phyloP scores from a whole-genome alignment of 2,797 vertebrate genomes.

The Allobates femoralis region DNA sequence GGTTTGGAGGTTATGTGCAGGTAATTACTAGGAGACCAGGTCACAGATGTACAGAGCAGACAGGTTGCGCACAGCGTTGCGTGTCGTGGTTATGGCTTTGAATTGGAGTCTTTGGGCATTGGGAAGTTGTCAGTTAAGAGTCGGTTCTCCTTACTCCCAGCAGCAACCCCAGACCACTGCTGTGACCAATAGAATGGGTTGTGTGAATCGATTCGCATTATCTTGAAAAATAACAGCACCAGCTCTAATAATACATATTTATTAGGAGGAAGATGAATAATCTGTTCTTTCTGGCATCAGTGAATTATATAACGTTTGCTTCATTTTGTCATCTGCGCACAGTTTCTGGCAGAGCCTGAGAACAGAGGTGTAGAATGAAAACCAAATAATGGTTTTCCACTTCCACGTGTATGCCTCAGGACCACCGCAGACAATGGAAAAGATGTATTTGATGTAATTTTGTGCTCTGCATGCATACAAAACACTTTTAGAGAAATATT shows the following conservation, averaged over 20 bases:
- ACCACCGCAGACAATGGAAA: constrained; percentile 13
- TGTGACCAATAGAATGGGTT: no score
- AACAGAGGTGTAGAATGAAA: neutral
- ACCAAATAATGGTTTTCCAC: constrained; percentile 2
- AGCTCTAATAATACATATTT: neutral
- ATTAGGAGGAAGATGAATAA: neutral
- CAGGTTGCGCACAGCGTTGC: no score
- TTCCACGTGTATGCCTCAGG: neutral
- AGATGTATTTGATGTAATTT: constrained; percentile 28
- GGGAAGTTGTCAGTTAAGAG: no score
- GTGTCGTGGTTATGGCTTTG: no score
- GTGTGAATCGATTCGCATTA: no score
- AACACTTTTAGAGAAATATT: neutral
- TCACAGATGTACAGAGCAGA: no score
- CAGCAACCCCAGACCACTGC: no score
- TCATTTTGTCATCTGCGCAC: neutral
- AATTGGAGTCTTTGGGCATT: no score
- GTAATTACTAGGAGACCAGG: no score
- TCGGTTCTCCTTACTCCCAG: no score
- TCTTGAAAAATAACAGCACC: no score
- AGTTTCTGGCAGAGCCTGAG: neutral
- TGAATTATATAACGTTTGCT: neutral
- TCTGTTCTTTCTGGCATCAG: neutral
- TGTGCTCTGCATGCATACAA: constrained; percentile 18
- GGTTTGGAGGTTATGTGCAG: no score